Conservation (phyloP, 2,888 invertebrate genomes). For the Chaitophorus viminalis region DNA sequence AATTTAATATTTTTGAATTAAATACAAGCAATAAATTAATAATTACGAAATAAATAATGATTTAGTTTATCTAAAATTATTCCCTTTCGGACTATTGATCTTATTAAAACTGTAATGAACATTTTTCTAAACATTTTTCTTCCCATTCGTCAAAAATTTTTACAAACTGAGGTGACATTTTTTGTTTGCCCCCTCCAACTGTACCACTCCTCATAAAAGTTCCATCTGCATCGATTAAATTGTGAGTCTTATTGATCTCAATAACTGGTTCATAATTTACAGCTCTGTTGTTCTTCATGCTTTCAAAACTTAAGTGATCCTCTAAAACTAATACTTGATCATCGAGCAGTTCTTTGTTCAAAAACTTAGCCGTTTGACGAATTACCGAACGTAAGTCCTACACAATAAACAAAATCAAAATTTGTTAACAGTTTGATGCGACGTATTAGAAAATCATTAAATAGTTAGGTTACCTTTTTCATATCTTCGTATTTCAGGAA, state of each 20-base stretch:
- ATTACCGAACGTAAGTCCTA: constrained; percentile 68
- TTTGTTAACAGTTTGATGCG: background rate
- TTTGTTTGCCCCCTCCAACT: constrained; percentile 68
- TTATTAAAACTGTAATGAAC: constrained; percentile 64
- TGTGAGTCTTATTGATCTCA: constrained; percentile 65
- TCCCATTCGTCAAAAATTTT: constrained; percentile 70
- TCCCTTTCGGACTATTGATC: background rate
- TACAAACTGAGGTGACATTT: constrained; percentile 67
- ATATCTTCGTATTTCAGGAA: constrained; percentile 86
- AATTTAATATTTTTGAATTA: background rate
- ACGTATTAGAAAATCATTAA: background rate
- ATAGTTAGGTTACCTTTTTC: constrained; percentile 69
- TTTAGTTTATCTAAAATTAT: background rate
- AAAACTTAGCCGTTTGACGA: constrained; percentile 68
- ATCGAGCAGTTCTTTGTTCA: constrained; percentile 67
- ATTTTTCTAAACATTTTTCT: constrained; percentile 66
- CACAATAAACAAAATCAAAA: background rate
- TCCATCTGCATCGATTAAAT: constrained; percentile 67
- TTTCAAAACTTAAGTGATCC: constrained; percentile 69
- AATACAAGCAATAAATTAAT: background rate
- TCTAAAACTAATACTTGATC: constrained; percentile 67
- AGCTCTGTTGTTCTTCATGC: constrained; percentile 73
- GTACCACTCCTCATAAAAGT: constrained; percentile 67
- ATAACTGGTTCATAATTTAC: constrained; percentile 70
- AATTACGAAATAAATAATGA: background rate